Evolutionary conservation across 1,140 invertebrate genomes (phyloP).

Genomic region (Solenopsis invicta): DNA sequence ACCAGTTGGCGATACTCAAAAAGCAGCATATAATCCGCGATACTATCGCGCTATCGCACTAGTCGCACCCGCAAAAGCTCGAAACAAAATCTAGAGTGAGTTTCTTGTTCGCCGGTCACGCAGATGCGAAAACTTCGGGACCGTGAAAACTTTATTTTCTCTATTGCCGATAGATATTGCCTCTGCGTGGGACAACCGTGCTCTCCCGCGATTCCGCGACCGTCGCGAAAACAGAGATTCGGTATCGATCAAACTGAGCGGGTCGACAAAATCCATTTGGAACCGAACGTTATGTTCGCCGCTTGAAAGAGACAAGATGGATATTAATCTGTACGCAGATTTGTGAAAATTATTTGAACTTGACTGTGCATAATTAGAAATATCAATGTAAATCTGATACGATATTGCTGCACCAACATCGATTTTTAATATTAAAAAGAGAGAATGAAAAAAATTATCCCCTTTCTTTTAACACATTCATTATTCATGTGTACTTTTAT

Average conservation of each 20-base stretch:
- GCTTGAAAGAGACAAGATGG: neutral
- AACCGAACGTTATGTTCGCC: neutral
- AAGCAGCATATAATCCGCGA: conserved; percentile 8
- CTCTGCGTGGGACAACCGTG: neutral
- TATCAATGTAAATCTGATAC: neutral
- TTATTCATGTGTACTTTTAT: neutral
- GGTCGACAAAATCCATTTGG: conserved; percentile 1
- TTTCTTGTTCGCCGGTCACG: conserved; percentile 53
- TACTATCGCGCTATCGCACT: conserved; percentile 22
- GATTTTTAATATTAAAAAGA: neutral
- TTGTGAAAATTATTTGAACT: neutral
- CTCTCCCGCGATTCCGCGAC: conserved; percentile 23
- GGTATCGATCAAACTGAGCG: conserved; percentile 39
- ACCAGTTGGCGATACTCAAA: conserved; percentile 25
- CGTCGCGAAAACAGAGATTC: conserved; percentile 23
- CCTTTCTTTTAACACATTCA: neutral
- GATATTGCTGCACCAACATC: neutral
- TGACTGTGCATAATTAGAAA: neutral
- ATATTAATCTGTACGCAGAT: neutral
- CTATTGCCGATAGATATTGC: conserved; percentile 55
- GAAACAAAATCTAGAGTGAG: conserved; percentile 43
- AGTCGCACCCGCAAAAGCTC: conserved; percentile 21
- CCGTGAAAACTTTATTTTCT: conserved; percentile 55
- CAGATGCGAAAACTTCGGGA: conserved; percentile 32
- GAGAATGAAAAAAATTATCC: neutral